Evolutionary conservation across 1,140 invertebrate genomes (phyloP).

Genomic region (Bombus superbus): DNA sequence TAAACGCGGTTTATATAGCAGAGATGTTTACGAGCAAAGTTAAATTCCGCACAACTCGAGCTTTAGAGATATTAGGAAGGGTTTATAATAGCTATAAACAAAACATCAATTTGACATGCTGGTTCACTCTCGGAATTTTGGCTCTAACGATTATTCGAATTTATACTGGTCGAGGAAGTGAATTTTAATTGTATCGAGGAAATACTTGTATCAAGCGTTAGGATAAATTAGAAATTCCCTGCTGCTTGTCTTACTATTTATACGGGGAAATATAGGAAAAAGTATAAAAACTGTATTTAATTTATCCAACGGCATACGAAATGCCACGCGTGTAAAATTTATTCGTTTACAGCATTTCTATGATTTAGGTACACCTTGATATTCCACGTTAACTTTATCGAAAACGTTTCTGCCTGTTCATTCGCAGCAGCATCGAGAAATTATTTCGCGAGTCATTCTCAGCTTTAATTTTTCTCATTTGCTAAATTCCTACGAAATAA

Average conservation of each 20-base stretch:
- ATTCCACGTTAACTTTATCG: neutral
- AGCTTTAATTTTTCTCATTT: slow-evolving; percentile 8
- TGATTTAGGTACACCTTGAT: neutral
- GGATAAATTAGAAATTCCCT: neutral
- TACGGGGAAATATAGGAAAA: neutral
- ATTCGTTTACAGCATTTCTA: neutral
- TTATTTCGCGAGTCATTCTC: neutral
- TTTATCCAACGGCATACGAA: neutral
- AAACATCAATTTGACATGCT: neutral
- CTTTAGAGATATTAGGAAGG: no score
- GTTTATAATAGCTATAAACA: neutral
- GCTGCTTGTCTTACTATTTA: neutral
- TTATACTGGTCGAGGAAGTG: no score
- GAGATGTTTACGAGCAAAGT: no score
- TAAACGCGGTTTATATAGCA: neutral
- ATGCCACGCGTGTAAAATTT: no score
- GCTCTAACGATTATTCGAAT: no score
- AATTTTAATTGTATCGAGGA: no score
- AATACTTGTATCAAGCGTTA: neutral
- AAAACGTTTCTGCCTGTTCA: neutral
- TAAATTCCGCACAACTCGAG: no score
- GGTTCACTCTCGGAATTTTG: neutral
- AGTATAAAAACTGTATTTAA: neutral
- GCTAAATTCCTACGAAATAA: neutral
- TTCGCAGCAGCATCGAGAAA: neutral